phyloP scores from a whole-genome alignment of 2,113 vertebrate species.

The Tapirus terrestris region DNA sequence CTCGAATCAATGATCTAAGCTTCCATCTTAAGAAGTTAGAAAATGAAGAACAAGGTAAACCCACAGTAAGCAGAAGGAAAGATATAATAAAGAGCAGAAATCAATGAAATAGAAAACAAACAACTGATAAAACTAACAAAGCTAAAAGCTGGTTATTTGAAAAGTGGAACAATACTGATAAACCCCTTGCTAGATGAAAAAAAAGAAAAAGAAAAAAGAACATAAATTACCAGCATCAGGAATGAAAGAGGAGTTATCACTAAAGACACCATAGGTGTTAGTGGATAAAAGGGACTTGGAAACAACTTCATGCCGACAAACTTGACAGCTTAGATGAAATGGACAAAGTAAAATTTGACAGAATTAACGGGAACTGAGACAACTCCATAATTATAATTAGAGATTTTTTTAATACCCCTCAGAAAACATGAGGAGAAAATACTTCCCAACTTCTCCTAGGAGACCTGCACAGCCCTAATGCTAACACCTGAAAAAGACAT shows the following conservation, averaged over 20 bases:
- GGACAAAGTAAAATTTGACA: not conserved
- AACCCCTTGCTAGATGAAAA: not conserved
- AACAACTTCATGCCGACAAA: not conserved
- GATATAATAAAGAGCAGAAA: not conserved
- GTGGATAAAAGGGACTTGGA: not conserved
- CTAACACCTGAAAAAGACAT: not conserved
- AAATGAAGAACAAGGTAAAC: not conserved
- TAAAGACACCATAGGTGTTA: not conserved
- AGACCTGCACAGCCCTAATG: not conserved
- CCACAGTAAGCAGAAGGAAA: not conserved
- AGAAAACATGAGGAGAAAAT: not conserved
- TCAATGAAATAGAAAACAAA: not conserved
- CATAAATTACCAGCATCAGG: not conserved
- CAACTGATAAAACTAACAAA: not conserved
- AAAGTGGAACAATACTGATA: not conserved
- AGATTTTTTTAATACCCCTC: not conserved
- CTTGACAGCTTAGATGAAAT: not conserved
- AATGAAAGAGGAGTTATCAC: not conserved
- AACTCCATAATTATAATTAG: not conserved
- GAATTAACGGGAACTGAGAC: not conserved
- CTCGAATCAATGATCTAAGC: not conserved
- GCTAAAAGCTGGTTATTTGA: not conserved
- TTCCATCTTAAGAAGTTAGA: not conserved
- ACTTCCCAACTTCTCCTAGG: not conserved
- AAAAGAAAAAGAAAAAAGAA: not conserved